A percentile compares a stretch with the other conserved stretches of the same genome.
These are phyloP conservation scores for Oligia fasciuncula DNA, from an alignment of 2,888 invertebrate species.

Conservation along the genomic window DNA sequence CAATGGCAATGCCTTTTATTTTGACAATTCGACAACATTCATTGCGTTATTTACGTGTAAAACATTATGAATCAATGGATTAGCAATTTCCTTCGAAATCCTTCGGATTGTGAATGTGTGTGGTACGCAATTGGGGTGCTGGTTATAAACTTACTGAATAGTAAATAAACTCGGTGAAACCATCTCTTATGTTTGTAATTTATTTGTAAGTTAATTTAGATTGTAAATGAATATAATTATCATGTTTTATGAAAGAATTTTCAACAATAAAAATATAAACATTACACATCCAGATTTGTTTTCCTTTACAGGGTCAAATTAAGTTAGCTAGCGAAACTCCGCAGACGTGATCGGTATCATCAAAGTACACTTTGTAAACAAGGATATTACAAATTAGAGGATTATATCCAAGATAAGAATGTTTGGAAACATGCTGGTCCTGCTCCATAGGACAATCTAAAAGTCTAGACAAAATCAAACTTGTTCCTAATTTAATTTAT, in stretches of 20 bases:
- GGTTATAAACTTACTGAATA: neutral
- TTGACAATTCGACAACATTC: neutral
- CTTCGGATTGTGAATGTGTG: neutral
- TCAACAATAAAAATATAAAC: slow-evolving; percentile 62
- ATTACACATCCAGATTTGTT: neutral
- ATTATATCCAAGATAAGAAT: too few species aligned
- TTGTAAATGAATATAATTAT: slow-evolving; percentile 63
- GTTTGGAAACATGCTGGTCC: too few species aligned
- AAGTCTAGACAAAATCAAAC: too few species aligned
- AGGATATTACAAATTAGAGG: too few species aligned
- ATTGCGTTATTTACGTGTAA: neutral
- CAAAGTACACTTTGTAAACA: too few species aligned
- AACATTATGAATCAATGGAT: neutral
- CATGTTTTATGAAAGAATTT: slow-evolving; percentile 63
- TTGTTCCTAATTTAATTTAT: too few species aligned
- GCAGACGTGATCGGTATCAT: too few species aligned
- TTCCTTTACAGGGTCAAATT: too few species aligned
- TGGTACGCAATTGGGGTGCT: neutral
- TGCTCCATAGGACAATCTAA: too few species aligned
- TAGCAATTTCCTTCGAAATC: neutral
- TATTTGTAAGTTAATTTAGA: slow-evolving; percentile 65
- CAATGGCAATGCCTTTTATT: neutral
- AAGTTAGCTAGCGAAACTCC: too few species aligned
- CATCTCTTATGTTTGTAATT: slow-evolving; percentile 53
- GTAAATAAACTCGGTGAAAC: slow-evolving; percentile 33